Evolutionary conservation across 1,140 invertebrate genomes (phyloP), one percentile per base, ranked within the genome.

Genomic region (Sitobion miscanthi): DNA sequence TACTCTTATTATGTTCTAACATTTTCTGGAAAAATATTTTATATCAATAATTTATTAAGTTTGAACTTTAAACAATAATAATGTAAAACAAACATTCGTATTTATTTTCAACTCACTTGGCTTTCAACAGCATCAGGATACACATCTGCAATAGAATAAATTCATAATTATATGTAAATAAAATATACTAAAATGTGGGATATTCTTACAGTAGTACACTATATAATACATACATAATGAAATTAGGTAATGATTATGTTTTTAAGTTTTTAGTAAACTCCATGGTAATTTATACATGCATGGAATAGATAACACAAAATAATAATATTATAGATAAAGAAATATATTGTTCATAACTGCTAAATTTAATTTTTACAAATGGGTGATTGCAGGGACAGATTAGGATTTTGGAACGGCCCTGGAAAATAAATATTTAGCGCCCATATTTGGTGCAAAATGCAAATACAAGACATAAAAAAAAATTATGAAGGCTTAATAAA

Each of bases 11-110:
- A 85, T 85, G 45, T 25, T 54, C 49, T 6, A 86, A 2, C n/a
- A 42, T 93, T 86, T 93, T 52, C 91, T 93, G 45, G 45, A 93
- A 93, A 20, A 90, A 90, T 20, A 62, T 69, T 62, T 52, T 1
- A 35, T 1, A 69, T 45, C 5, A 57, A 45, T 42, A 30, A 69
- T 20, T 90, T 20, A 57, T 91, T 35, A n/a, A 52, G 7, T 91
- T 52, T 23, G 21, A 25, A 30, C 38, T 38, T 57, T 14, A 90
- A 62, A 14, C n/a, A 77, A 77, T n/a, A 77, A 23, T 49, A 77
- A 42, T 25, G 9, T 54, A 45, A 42, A 62, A 38, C 6, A 57
- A 8, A 47, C 45, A n/a, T 69, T 47, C 47, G n/a, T 90, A 42
- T 62, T 30, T 45, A 35, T 49, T 82, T 42, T 82, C 20, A 93